phyloP scores from a whole-genome alignment of 2,888 invertebrate species.

The Phengaris arion region DNA sequence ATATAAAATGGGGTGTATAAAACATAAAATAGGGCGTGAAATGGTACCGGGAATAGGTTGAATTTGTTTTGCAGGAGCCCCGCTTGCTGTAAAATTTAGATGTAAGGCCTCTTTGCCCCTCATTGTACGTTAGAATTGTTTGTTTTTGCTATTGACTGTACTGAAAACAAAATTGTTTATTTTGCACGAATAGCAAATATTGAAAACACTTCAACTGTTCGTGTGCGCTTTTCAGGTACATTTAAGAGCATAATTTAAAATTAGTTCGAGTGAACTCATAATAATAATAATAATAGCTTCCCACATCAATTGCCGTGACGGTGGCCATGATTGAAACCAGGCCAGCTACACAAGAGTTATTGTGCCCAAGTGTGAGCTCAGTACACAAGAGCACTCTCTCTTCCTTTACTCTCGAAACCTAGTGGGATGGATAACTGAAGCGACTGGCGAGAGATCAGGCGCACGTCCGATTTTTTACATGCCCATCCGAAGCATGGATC shows the following conservation, averaged over 20 bases:
- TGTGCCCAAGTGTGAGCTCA: too few relatives aligned
- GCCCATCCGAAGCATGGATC: too few relatives aligned
- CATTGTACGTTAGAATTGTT: constrained; percentile 46
- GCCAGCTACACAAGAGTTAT: too few relatives aligned
- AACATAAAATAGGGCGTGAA: constrained; percentile 72
- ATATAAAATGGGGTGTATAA: constrained; percentile 37
- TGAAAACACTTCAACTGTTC: not conserved
- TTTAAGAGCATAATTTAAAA: not conserved
- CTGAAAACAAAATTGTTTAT: not conserved
- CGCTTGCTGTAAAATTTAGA: constrained; percentile 61
- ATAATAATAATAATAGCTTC: too few relatives aligned
- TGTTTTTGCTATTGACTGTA: constrained; percentile 30
- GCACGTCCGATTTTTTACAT: too few relatives aligned
- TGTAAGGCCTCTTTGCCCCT: constrained; percentile 54
- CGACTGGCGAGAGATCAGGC: too few relatives aligned
- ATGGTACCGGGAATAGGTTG: constrained; percentile 66
- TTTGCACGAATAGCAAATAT: not conserved
- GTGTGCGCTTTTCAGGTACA: not conserved
- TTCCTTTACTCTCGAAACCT: too few relatives aligned
- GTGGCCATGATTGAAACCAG: too few relatives aligned
- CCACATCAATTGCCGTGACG: too few relatives aligned
- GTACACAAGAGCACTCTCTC: too few relatives aligned
- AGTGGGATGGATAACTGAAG: too few relatives aligned
- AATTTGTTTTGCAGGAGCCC: constrained; percentile 69
- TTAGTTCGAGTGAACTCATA: not conserved